Base-by-base conservation (phyloP, 1,140 invertebrate species). In the Bilobella aurantiaca region DNA sequence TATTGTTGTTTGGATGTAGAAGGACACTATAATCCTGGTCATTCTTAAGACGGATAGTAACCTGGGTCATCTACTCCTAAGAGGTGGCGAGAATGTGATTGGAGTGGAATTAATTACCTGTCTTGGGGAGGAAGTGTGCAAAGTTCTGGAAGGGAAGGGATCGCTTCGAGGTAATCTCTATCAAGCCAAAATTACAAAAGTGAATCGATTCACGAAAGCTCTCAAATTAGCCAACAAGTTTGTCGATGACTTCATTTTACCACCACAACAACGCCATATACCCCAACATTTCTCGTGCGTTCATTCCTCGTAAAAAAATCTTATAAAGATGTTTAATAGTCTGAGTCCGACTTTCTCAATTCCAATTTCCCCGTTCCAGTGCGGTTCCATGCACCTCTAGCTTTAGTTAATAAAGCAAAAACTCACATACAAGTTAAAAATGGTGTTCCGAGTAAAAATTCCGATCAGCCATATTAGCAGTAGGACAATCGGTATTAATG, bases 81-180 rank as follows among this genome's bases (percentile, higher is more conserved):
- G 63, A n/a, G 67, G 65, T 37, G 47, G 25, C 30, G 32, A 61
- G 3, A 46, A 46, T 18, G 25, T 69, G 5, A 34, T 58, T 25
- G 27, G 16, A 1, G 23, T 32, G 28, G 60, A 68, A 31, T 3
- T 3, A 0, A 23, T 67, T 1, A 46, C 31, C 5, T 31, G 31
- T 32, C 25, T 69, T 27, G 62, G 62, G 12, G 65, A 72, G 18
- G 46, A 31, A 12, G n/a, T 72, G 1, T 65, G 65, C 29, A 46
- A 53, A 28, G 58, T 69, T 29, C 49, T 72, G 5, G 67, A 68
- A 37, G 70, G 70, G 16, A 72, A 72, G 64, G 70, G 70, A 3
- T 61, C 31, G 29, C 14, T 63, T 0, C 58, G 63, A 29, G 63
- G 64, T 14, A 57, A 57, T 42, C 18, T 65, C 0, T 72, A 65